Evolutionary conservation across 2,113 vertebrate species (phyloP).

Genomic region (Guaruba guarouba): DNA sequence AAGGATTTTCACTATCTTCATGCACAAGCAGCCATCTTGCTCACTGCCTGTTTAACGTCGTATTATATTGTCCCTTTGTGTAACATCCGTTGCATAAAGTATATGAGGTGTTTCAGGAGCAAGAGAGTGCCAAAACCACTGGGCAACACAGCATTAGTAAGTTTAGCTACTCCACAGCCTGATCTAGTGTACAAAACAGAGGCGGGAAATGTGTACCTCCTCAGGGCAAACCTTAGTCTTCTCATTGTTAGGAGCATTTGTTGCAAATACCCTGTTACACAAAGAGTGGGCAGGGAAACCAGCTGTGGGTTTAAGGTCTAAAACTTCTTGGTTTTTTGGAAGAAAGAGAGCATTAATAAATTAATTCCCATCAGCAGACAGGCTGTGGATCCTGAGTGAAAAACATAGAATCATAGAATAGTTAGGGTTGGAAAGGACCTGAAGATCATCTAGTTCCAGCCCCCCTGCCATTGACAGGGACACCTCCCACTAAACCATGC

Average conservation of each 20-base stretch:
- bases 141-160: background rate
- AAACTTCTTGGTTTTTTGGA: background rate
- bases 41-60: background rate
- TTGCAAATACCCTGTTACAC: background rate
- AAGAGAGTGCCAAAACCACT: fast-evolving
- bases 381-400: background rate
- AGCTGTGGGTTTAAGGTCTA: background rate
- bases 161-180: background rate
- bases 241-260: background rate
- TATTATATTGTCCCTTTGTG: background rate
- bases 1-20: background rate
- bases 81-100: background rate
- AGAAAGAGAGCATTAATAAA: background rate
- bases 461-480: too few species aligned
- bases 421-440: too few species aligned
- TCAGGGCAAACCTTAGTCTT: background rate
- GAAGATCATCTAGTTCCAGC: too few species aligned
- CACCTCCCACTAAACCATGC: too few species aligned
- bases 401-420: background rate
- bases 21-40: background rate
- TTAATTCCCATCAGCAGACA: background rate
- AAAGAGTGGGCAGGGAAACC: background rate
- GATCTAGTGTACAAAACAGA: background rate
- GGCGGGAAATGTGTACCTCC: background rate
- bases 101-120: background rate